phyloP scores from a whole-genome alignment of 1,140 invertebrate species.

The Akabosia matsudoensis region DNA sequence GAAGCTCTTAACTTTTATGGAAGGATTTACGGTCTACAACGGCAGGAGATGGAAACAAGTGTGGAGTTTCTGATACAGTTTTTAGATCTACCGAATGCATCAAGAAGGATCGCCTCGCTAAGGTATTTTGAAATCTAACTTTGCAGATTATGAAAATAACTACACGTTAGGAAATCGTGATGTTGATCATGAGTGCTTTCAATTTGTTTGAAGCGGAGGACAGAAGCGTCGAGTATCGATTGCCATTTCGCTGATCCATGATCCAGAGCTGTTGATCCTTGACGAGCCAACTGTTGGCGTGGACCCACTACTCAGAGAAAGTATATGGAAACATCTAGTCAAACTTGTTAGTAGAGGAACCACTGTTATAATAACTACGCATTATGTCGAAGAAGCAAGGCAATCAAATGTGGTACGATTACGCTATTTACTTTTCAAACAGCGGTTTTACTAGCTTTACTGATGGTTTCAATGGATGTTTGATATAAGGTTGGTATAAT shows the following conservation, averaged over 20 bases:
- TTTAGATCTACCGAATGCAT: conserved; percentile 77
- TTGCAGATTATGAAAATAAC: conserved; percentile 20
- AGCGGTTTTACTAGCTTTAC: too few species aligned
- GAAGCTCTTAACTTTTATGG: conserved; percentile 60
- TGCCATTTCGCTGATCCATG: conserved; percentile 84
- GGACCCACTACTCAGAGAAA: conserved; percentile 78
- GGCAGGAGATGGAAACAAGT: conserved; percentile 51
- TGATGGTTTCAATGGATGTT: conserved; percentile 8
- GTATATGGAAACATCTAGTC: conserved; percentile 83
- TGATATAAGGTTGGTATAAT: conserved; percentile 79
- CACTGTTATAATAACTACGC: conserved; percentile 88
- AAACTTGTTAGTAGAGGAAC: conserved; percentile 74
- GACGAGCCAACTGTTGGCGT: conserved; percentile 93
- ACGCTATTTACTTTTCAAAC: too few species aligned
- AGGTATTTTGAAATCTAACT: too few species aligned
- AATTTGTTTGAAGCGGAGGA: conserved; percentile 66
- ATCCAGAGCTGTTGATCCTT: conserved; percentile 84
- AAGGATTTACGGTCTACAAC: conserved; percentile 54
- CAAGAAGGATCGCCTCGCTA: conserved; percentile 79
- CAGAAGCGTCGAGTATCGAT: conserved; percentile 87
- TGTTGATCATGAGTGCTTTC: conserved; percentile 19
- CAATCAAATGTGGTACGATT: conserved; percentile 72
- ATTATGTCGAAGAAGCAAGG: conserved; percentile 87
- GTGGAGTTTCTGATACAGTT: conserved; percentile 81
- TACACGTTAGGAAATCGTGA: background rate